Evolutionary conservation across 2,113 vertebrate genomes (phyloP).

Genomic region (Cynoglossus semilaevis): DNA sequence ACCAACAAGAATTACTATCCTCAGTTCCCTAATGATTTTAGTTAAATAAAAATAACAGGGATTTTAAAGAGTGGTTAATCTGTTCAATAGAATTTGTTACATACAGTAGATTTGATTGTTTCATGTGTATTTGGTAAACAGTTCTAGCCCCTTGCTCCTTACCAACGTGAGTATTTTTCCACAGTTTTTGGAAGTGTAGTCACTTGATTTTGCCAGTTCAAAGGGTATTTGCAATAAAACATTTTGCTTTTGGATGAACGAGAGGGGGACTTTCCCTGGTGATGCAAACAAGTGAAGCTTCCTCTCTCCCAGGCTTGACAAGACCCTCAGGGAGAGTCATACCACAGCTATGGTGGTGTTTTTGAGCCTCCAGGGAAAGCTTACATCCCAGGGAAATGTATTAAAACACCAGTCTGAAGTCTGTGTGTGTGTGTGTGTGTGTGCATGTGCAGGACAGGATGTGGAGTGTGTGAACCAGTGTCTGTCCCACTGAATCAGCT

Average conservation of each 20-base stretch:
- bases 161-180: too few species aligned
- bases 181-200: conserved; percentile 9
- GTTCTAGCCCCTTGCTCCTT: too few species aligned
- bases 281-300: conserved; percentile 46
- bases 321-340: conserved; percentile 70
- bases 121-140: too few species aligned
- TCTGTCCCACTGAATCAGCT: conserved; percentile 61
- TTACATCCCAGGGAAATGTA: conserved; percentile 53
- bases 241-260: conserved; percentile 12
- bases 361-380: conserved; percentile 80
- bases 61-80: too few species aligned
- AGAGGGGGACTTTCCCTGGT: conserved; percentile 47
- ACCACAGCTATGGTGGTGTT: conserved; percentile 70
- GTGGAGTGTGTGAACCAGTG: conserved; percentile 66
- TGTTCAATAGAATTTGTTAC: too few species aligned
- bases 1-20: too few species aligned
- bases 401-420: conserved; percentile 46
- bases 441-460: conserved; percentile 56
- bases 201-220: conserved; percentile 18
- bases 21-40: too few species aligned
- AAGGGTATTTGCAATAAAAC: conserved; percentile 30
- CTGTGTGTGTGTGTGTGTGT: conserved; percentile 34
- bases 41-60: too few species aligned
- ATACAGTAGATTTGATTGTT: too few species aligned
- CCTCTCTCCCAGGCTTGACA: conserved; percentile 62